A percentile compares a stretch with the other conserved stretches of the same genome.
Conservation (phyloP, 2,113 vertebrate genomes). For the Phainopepla nitens region DNA sequence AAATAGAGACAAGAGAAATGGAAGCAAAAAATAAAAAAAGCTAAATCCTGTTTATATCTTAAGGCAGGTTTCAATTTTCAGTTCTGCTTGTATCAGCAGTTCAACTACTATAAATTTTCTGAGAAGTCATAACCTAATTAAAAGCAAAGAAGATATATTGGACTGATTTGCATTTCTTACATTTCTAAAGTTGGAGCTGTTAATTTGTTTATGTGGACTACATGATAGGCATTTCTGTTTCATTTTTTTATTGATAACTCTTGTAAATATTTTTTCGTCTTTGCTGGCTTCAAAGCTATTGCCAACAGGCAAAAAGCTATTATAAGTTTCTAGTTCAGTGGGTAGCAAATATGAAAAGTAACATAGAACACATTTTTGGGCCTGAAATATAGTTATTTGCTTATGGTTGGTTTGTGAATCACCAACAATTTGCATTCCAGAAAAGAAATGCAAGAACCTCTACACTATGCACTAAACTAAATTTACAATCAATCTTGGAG, state of each 20-base stretch:
- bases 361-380: not conserved
- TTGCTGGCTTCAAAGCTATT: not conserved
- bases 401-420: not conserved
- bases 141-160: not conserved
- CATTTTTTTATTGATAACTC: not conserved
- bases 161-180: not conserved
- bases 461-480: not conserved
- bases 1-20: not conserved
- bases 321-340: not conserved
- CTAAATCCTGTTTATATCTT: not conserved
- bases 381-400: not conserved
- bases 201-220: not conserved
- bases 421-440: not conserved
- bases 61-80: slow-evolving; percentile 8
- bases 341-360: not conserved
- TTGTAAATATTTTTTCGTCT: not conserved
- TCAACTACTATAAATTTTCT: not conserved
- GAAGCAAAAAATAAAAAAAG: not conserved
- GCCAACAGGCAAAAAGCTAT: not conserved
- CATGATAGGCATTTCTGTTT: not conserved
- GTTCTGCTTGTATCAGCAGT: not conserved
- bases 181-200: not conserved
- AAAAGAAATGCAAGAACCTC: not conserved
- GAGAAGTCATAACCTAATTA: slow-evolving; percentile 20
- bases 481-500: not conserved